Percentiles rank a stretch among this genome's conserved stretches.
phyloP scores from a whole-genome alignment of 30 jellyfish, hydroid and myxozoan species.

The Sanderia malayensis region DNA sequence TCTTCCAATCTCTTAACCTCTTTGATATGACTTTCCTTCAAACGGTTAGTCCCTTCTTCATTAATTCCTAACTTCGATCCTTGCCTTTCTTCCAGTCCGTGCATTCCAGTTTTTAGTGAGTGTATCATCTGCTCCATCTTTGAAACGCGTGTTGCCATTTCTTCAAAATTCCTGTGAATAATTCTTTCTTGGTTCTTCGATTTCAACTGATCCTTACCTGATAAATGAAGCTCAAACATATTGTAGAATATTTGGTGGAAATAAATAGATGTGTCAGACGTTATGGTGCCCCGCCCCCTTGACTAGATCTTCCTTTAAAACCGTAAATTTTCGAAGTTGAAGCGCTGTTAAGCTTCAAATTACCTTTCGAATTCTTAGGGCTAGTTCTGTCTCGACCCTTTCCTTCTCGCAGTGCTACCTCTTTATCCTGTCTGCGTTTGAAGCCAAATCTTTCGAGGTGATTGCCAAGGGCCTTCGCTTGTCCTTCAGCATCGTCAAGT shows the following conservation, averaged over 20 bases:
- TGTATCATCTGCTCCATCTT: slow-evolving; percentile 55
- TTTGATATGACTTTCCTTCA: slow-evolving; percentile 17
- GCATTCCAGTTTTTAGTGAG: slow-evolving; percentile 50
- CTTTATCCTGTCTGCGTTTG: slow-evolving; percentile 23
- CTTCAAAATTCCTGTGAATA: slow-evolving; percentile 45
- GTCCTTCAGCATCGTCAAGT: slow-evolving; percentile 43
- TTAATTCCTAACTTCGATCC: neutral
- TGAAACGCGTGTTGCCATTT: slow-evolving; percentile 59
- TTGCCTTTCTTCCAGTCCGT: slow-evolving; percentile 34
- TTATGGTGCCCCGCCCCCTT: no score
- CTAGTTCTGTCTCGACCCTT: neutral
- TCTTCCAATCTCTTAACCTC: slow-evolving; percentile 26
- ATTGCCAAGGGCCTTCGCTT: slow-evolving; percentile 38
- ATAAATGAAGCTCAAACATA: no score
- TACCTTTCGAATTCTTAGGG: neutral
- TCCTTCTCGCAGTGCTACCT: neutral
- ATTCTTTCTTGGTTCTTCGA: no score
- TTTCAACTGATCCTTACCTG: no score
- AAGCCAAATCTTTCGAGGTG: slow-evolving; percentile 48
- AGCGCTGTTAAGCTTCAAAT: no score
- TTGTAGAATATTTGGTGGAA: no score
- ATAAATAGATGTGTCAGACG: no score
- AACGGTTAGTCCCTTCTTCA: slow-evolving; percentile 10
- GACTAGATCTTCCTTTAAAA: no score
- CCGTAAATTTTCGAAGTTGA: no score